Percentiles rank a stretch among this genome's conserved stretches.
Evolutionary conservation across 2,797 vertebrate genomes (phyloP).

Genomic region (Halcyon badia): DNA sequence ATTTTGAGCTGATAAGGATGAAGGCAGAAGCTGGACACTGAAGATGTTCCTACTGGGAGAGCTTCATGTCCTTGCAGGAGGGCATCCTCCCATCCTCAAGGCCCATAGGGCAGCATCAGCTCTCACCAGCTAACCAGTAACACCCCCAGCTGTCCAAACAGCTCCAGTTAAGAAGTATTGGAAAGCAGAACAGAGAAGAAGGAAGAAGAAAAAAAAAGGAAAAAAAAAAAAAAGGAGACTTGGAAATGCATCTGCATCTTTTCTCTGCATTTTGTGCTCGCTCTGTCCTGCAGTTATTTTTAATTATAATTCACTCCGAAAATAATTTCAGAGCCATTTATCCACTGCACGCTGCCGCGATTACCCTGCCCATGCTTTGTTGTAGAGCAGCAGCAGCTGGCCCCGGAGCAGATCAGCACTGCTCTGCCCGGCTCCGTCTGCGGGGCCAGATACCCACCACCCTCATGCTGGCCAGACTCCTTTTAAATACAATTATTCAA

Average conservation of each 20-base stretch:
- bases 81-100: rapidly evolving
- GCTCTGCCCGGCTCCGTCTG: not conserved
- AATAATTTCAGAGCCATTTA: not conserved
- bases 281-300: not conserved
- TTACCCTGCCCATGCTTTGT: not conserved
- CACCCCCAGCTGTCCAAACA: not conserved
- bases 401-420: not conserved
- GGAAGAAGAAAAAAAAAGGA: too few relatives aligned
- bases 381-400: not conserved
- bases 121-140: not conserved
- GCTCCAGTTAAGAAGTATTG: not conserved
- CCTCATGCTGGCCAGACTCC: rapidly evolving
- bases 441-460: not conserved
- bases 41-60: not conserved
- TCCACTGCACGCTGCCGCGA: not conserved
- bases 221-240: not conserved
- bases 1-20: not conserved
- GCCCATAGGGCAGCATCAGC: not conserved
- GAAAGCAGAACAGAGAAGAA: not conserved
- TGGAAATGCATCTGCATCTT: not conserved
- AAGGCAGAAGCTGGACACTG: not conserved
- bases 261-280: not conserved
- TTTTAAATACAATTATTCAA: not conserved
- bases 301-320: not conserved
- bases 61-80: rapidly evolving